phyloP scores from a whole-genome alignment of 2,113 vertebrate genomes.

The Canis aureus region DNA sequence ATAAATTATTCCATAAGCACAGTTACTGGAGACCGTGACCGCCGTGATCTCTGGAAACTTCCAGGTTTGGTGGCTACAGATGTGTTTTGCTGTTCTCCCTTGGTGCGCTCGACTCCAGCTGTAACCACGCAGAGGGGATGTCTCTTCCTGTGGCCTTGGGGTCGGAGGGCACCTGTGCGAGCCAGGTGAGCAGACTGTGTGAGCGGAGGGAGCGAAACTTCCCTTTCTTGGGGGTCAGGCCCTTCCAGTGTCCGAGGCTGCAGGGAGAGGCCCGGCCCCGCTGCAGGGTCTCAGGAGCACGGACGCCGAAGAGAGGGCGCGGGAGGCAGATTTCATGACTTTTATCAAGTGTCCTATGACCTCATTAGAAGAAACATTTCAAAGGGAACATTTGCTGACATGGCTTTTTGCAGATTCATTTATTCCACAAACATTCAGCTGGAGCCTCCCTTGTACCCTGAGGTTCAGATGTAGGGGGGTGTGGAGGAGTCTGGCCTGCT shows the following conservation, averaged over 20 bases:
- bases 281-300: background rate
- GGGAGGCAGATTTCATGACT: background rate
- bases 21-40: background rate
- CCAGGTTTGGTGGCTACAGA: background rate
- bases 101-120: background rate
- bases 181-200: background rate
- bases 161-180: background rate
- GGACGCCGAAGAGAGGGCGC: background rate
- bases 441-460: background rate
- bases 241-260: background rate
- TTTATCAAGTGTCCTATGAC: background rate
- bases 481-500: background rate
- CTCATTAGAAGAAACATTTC: constrained; percentile 35
- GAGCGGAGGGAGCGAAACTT: background rate
- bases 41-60: background rate
- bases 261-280: background rate
- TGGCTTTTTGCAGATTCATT: constrained; percentile 48
- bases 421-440: constrained; percentile 31
- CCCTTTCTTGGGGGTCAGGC: background rate
- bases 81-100: background rate
- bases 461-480: background rate
- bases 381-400: constrained; percentile 8
- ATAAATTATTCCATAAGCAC: background rate
- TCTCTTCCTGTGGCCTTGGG: background rate
- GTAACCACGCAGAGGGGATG: background rate